Conservation (phyloP, 37 sponge, comb jelly and placozoan species). For the Mnemiopsis leidyi region DNA sequence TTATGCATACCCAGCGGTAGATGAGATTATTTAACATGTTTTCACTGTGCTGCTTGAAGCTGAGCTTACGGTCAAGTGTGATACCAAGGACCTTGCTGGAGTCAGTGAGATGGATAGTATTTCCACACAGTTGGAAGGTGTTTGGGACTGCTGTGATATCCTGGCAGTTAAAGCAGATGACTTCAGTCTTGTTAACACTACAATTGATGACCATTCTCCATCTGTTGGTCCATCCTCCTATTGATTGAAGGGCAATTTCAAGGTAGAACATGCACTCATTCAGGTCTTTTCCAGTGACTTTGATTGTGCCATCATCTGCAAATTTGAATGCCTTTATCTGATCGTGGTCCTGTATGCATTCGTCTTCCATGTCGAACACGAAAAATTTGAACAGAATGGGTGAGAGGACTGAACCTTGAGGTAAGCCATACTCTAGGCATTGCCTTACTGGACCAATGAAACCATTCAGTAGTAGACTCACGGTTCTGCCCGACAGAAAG, state of each 20-base stretch:
- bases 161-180: too few relatives aligned
- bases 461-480: neutral
- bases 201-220: slow-evolving; percentile 1
- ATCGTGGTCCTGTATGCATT: neutral
- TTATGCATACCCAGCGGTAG: too few relatives aligned
- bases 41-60: neutral
- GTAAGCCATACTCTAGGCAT: too few relatives aligned
- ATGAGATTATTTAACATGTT: neutral
- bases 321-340: neutral
- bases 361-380: neutral
- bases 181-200: too few relatives aligned
- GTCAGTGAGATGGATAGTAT: neutral
- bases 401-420: neutral
- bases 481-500: too few relatives aligned
- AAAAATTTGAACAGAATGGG: neutral
- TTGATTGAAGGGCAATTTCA: neutral
- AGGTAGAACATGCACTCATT: neutral
- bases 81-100: neutral
- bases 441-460: neutral
- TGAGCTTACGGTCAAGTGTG: neutral
- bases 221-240: neutral
- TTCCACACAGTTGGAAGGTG: neutral
- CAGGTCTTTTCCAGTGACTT: neutral
- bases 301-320: neutral
- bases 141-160: neutral